Conservation (phyloP, 2,797 vertebrate genomes). For the Amblyraja radiata region DNA sequence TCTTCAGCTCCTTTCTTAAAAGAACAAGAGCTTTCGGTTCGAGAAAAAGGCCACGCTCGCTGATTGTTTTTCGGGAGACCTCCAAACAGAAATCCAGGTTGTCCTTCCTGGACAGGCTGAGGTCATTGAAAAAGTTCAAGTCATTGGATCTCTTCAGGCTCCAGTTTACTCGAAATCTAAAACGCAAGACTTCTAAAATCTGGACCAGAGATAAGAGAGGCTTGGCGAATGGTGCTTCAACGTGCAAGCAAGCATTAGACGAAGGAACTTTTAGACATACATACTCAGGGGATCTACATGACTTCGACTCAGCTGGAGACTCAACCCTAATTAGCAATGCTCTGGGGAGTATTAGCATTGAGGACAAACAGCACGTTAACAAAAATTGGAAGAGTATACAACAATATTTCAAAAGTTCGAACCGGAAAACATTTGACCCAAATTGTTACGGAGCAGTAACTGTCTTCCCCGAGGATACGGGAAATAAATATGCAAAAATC, state of each 20-base stretch:
- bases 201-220: slow-evolving; percentile 55
- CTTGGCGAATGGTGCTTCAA: slow-evolving; percentile 62
- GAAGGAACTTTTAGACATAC: slow-evolving; percentile 75
- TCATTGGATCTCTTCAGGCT: slow-evolving; percentile 61
- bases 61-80: slow-evolving; percentile 74
- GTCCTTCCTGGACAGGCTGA: slow-evolving; percentile 77
- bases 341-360: slow-evolving; percentile 51
- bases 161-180: slow-evolving; percentile 56
- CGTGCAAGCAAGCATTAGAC: slow-evolving; percentile 55
- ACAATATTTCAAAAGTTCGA: slow-evolving; percentile 48
- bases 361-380: slow-evolving; percentile 52
- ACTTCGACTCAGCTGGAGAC: slow-evolving; percentile 78
- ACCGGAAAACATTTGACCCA: slow-evolving; percentile 54
- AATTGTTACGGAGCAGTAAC: slow-evolving; percentile 56
- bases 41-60: slow-evolving; percentile 75
- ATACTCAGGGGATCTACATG: slow-evolving; percentile 70
- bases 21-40: slow-evolving; percentile 61
- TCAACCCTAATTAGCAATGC: slow-evolving; percentile 59
- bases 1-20: slow-evolving; percentile 79
- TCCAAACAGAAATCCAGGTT: slow-evolving; percentile 63
- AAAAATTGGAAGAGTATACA: slow-evolving; percentile 40
- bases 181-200: slow-evolving; percentile 55
- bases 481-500: slow-evolving; percentile 55
- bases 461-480: slow-evolving; percentile 55
- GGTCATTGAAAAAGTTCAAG: slow-evolving; percentile 74